These are phyloP conservation scores for Pachyramphus minor DNA, from an alignment of 2,113 vertebrate species.

Conservation along the genomic window DNA sequence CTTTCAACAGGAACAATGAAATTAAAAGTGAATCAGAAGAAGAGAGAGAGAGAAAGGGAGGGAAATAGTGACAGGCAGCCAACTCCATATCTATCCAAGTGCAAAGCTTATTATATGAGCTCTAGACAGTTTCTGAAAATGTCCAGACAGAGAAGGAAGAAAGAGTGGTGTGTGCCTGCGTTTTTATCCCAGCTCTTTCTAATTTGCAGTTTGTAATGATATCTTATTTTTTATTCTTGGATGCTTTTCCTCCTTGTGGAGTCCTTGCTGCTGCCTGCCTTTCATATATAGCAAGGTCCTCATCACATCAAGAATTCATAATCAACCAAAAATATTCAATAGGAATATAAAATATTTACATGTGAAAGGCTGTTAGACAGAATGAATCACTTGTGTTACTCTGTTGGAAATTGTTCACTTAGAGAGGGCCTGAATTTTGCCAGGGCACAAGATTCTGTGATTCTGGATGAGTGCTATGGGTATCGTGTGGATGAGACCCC, in stretches of 20 bases:
- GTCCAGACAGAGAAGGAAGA: not conserved
- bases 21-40: not conserved
- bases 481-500: not conserved
- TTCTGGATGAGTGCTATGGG: not conserved
- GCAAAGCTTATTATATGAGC: not conserved
- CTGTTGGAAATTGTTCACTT: conserved; percentile 17
- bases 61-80: not conserved
- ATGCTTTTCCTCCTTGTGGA: conserved; percentile 50
- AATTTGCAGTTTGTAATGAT: not conserved
- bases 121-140: not conserved
- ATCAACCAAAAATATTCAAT: conserved; percentile 79
- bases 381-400: conserved; percentile 60
- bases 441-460: not conserved
- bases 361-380: conserved; percentile 59
- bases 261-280: conserved; percentile 62
- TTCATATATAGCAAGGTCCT: conserved; percentile 75
- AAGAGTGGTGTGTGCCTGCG: not conserved
- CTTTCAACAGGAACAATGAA: not conserved
- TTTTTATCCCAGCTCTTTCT: not conserved
- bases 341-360: conserved; percentile 82
- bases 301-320: conserved; percentile 81
- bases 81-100: not conserved
- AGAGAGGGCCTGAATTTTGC: not conserved
- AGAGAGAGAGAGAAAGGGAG: not conserved
- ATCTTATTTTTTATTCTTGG: conserved; percentile 50